Evolutionary conservation across 2,797 vertebrate genomes (phyloP).

Genomic region (Manis pentadactyla): DNA sequence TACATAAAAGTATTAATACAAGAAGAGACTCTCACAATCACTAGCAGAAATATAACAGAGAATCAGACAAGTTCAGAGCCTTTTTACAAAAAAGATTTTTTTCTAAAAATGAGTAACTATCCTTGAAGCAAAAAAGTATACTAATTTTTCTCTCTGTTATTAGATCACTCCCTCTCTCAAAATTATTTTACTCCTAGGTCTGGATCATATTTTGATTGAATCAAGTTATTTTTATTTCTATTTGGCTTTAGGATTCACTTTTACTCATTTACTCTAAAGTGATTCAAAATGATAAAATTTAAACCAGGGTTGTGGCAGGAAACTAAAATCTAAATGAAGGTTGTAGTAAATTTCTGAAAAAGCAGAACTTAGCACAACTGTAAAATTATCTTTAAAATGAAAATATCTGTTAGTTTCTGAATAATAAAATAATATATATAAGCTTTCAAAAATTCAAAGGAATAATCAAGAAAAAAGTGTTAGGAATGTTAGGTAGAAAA

Average conservation of each 20-base stretch:
- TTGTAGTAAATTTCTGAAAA: slow-evolving; percentile 26
- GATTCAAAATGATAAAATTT: slow-evolving; percentile 54
- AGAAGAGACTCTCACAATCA: slow-evolving; percentile 15
- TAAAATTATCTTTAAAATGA: slow-evolving; percentile 32
- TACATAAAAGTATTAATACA: slow-evolving; percentile 1
- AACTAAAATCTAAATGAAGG: slow-evolving; percentile 24
- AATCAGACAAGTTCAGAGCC: not conserved
- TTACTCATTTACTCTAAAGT: slow-evolving; percentile 24
- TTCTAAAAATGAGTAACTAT: slow-evolving; percentile 2
- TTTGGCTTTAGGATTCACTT: slow-evolving; percentile 43
- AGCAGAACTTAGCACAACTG: slow-evolving; percentile 31
- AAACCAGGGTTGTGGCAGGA: slow-evolving; percentile 19
- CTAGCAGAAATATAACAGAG: slow-evolving; percentile 38
- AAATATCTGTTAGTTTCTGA: not conserved
- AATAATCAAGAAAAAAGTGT: not conserved
- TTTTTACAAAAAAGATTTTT: not conserved
- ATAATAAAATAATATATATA: not conserved
- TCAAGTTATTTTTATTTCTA: not conserved
- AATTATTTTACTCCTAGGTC: slow-evolving; percentile 32
- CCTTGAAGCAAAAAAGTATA: not conserved
- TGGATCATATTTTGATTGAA: not conserved
- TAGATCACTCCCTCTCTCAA: not conserved
- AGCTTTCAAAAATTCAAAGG: not conserved
- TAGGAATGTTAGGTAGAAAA: too few relatives aligned
- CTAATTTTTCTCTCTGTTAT: not conserved